A percentile compares a stretch with the other conserved stretches of the same genome.
These are phyloP conservation scores for Grammomys surdaster DNA, from an alignment of 2,113 vertebrate genomes.

Conservation along the genomic window DNA sequence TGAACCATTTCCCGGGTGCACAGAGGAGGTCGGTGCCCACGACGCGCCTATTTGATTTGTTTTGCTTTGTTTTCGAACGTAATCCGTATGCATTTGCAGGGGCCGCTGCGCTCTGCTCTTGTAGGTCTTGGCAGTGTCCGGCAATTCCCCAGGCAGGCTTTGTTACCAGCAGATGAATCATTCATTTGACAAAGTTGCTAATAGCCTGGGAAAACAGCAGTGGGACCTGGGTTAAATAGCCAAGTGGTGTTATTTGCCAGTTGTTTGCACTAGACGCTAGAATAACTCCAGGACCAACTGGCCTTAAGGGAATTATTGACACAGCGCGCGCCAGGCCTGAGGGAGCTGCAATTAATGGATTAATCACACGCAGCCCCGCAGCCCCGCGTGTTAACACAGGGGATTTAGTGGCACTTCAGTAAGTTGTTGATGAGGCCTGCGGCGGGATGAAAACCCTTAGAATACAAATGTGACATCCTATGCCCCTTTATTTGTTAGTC, in stretches of 20 bases:
- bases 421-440: constrained; percentile 63
- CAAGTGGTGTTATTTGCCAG: constrained; percentile 55
- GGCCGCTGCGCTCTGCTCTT: neutral
- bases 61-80: neutral
- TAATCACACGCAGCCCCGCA: constrained; percentile 61
- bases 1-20: neutral
- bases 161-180: neutral
- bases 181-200: constrained; percentile 67
- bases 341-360: constrained; percentile 76
- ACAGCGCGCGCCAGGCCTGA: constrained; percentile 50
- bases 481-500: constrained; percentile 74
- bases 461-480: constrained; percentile 79
- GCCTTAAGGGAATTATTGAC: constrained; percentile 78
- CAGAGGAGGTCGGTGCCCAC: neutral
- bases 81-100: neutral
- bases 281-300: constrained; percentile 56
- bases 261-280: constrained; percentile 66
- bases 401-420: constrained; percentile 71
- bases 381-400: constrained; percentile 57
- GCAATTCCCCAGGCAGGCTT: neutral
- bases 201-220: constrained; percentile 51
- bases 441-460: constrained; percentile 69
- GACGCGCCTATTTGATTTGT: neutral
- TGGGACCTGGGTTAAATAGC: neutral
- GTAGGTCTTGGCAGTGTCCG: neutral